Percentiles rank a stretch among this genome's conserved stretches.
phyloP scores from a whole-genome alignment of 2,113 vertebrate genomes.

The Sinocyclocheilus anshuiensis region DNA sequence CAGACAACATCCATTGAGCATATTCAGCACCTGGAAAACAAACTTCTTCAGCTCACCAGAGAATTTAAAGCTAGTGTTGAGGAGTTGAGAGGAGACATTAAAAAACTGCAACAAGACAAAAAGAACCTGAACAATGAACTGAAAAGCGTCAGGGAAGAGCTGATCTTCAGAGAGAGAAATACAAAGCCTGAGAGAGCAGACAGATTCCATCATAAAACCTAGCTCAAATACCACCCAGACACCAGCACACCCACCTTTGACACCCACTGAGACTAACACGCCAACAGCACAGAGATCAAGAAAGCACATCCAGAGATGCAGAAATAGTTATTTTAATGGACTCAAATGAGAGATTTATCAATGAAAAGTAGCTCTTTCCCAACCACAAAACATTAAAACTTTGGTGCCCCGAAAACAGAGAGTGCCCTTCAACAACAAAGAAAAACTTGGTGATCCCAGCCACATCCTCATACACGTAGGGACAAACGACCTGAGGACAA shows the following conservation, averaged over 20 bases:
- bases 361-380: slow-evolving; percentile 15
- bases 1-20: neutral
- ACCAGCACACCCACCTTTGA: slow-evolving; percentile 1
- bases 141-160: neutral
- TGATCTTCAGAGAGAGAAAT: neutral
- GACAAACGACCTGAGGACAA: neutral
- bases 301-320: neutral
- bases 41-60: neutral
- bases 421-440: neutral
- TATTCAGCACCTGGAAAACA: neutral
- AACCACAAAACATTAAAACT: neutral
- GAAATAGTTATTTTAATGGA: slow-evolving; percentile 18
- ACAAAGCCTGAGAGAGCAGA: neutral
- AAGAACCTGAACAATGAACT: neutral
- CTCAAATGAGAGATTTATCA: slow-evolving; percentile 13
- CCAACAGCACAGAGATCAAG: neutral
- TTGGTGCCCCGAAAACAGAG: slow-evolving; percentile 18
- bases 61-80: neutral
- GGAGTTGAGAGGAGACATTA: neutral
- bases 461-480: neutral
- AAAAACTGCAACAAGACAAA: neutral
- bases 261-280: neutral
- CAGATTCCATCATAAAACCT: neutral
- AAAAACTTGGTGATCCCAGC: neutral
- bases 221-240: neutral